These are phyloP conservation scores for Herminia tarsipennalis DNA, from an alignment of 2,888 invertebrate genomes.

Conservation along the genomic window DNA sequence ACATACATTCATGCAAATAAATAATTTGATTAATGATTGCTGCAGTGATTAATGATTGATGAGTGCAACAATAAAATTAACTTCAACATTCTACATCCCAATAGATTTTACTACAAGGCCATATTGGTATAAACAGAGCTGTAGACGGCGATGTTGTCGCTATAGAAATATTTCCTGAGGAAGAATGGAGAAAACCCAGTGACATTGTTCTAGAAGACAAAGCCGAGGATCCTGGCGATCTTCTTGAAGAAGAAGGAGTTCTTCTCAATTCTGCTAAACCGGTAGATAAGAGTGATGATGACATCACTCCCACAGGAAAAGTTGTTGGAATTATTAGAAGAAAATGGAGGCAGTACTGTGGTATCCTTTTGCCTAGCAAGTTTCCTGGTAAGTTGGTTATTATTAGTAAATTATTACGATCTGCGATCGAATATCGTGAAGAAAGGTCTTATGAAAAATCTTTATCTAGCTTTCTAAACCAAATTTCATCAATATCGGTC, in stretches of 20 bases:
- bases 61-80: too few relatives aligned
- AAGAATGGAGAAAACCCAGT: constrained; percentile 96
- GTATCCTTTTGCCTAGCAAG: constrained; percentile 93
- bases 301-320: constrained; percentile 78
- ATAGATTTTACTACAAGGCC: constrained; percentile 94
- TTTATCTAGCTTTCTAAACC: not conserved
- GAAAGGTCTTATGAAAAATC: too few relatives aligned
- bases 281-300: constrained; percentile 60
- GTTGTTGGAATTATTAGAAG: constrained; percentile 97
- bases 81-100: constrained; percentile 24
- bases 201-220: constrained; percentile 93
- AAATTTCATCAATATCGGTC: too few relatives aligned
- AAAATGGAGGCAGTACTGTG: constrained; percentile 99
- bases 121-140: constrained; percentile 94
- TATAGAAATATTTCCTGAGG: constrained; percentile 94
- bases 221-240: constrained; percentile 89
- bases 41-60: too few relatives aligned
- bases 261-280: constrained; percentile 63
- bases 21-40: too few relatives aligned
- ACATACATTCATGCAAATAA: too few relatives aligned
- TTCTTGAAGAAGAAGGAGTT: constrained; percentile 86
- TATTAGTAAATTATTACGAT: not conserved
- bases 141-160: constrained; percentile 98
- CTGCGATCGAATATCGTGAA: too few relatives aligned
- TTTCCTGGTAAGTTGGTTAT: constrained; percentile 81